A percentile compares a stretch with the other conserved stretches of the same genome.
These are phyloP conservation scores for Mustelus asterias DNA, from an alignment of 2,113 vertebrate species.

Conservation along the genomic window DNA sequence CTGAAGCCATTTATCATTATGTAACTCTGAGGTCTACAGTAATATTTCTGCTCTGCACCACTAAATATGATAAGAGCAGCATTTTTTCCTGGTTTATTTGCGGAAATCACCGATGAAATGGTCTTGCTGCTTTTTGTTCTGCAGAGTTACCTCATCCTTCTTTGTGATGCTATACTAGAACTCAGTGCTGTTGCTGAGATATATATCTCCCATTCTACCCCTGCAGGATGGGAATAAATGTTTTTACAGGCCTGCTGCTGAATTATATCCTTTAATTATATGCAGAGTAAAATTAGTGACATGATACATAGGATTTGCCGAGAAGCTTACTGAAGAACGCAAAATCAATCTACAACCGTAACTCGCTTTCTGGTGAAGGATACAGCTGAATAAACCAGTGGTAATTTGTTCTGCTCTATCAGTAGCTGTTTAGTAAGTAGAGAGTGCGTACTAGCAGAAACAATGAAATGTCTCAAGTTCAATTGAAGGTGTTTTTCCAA, in stretches of 20 bases:
- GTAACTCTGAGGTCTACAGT: conserved; percentile 44
- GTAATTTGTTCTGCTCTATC: not conserved
- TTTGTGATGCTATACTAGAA: conserved; percentile 40
- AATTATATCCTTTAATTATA: conserved; percentile 9
- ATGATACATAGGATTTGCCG: not conserved
- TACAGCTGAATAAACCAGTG: not conserved
- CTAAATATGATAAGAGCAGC: conserved; percentile 42
- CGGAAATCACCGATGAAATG: conserved; percentile 42
- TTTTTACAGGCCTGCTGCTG: not conserved
- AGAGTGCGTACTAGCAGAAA: conserved; percentile 11
- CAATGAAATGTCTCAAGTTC: conserved; percentile 19
- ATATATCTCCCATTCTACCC: not conserved
- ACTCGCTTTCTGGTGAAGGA: not conserved
- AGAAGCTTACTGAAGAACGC: not conserved
- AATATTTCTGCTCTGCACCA: conserved; percentile 40
- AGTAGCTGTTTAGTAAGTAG: not conserved
- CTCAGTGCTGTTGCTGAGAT: not conserved
- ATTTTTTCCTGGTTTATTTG: conserved; percentile 45
- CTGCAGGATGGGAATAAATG: not conserved
- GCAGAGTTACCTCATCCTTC: conserved; percentile 43
- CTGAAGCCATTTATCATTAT: conserved; percentile 42
- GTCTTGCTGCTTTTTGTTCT: conserved; percentile 44
- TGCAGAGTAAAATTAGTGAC: not conserved
- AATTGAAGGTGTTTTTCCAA: conserved; percentile 15
- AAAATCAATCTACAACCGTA: not conserved